These are phyloP conservation scores for Pseudotriccus pelzelni DNA, from an alignment of 2,797 vertebrate genomes.

Conservation along the genomic window DNA sequence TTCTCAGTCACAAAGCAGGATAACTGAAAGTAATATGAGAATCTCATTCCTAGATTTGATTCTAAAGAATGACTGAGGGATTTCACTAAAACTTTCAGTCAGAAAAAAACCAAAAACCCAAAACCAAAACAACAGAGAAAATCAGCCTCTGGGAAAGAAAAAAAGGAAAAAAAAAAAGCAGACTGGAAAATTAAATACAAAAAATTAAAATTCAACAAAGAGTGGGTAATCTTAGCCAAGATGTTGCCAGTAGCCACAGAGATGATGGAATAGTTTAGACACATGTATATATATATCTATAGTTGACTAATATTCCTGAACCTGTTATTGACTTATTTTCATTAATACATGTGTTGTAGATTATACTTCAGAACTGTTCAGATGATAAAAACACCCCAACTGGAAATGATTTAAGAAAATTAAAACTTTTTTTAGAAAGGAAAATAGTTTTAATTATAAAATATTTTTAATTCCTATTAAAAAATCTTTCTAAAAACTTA, in stretches of 20 bases:
- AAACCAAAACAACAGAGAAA: background rate
- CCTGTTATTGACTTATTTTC: background rate
- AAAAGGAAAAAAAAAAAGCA: background rate
- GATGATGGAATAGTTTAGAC: background rate
- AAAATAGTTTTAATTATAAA: background rate
- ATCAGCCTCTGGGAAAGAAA: background rate
- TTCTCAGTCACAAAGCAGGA: background rate
- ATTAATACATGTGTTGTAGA: background rate
- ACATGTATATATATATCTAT: accelerated
- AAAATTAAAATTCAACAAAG: background rate
- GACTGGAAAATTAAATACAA: background rate
- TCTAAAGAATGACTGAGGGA: background rate
- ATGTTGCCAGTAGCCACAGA: background rate
- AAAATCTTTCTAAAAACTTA: background rate
- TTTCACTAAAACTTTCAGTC: background rate
- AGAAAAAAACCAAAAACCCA: accelerated
- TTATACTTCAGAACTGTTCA: background rate
- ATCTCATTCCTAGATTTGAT: background rate
- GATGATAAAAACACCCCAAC: background rate
- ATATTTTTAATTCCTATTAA: background rate
- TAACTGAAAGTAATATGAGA: background rate
- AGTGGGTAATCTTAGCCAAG: background rate
- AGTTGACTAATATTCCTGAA: background rate
- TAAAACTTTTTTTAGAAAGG: background rate
- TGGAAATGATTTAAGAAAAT: background rate